These are phyloP conservation scores for Urocyon cinereoargenteus DNA, from an alignment of 2,797 vertebrate genomes.

Conservation along the genomic window DNA sequence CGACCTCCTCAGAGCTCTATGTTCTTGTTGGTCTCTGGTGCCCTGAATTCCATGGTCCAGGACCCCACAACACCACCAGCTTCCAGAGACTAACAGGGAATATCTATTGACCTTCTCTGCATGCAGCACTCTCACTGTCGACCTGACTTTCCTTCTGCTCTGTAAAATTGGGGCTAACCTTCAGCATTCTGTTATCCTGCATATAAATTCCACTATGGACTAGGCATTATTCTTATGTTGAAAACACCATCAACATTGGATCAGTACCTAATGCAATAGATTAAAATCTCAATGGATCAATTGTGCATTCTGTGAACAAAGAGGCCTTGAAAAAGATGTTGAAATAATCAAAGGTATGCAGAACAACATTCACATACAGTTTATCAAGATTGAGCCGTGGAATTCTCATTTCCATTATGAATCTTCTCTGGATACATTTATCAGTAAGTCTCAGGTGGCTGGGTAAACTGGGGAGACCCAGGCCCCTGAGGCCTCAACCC, in stretches of 20 bases:
- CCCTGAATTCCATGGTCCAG: fast-evolving
- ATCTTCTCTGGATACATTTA: not conserved
- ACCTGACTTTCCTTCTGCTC: not conserved
- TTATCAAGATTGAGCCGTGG: not conserved
- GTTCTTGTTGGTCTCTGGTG: not conserved
- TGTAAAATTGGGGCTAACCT: not conserved
- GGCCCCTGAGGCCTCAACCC: not conserved
- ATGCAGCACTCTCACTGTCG: too few relatives aligned
- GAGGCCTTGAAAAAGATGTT: not conserved
- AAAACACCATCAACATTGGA: not conserved
- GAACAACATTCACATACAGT: not conserved
- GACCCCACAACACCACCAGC: fast-evolving
- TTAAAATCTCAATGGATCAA: not conserved
- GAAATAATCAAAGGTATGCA: not conserved
- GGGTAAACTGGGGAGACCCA: not conserved
- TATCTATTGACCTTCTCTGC: too few relatives aligned
- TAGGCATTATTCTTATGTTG: not conserved
- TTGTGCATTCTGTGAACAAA: not conserved
- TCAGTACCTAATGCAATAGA: not conserved
- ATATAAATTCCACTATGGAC: not conserved
- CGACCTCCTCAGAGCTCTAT: not conserved
- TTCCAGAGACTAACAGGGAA: fast-evolving
- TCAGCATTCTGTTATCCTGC: not conserved
- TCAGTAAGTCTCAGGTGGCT: not conserved
- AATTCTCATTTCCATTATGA: not conserved